phyloP scores from a whole-genome alignment of 2,797 vertebrate species.

The Kryptopterus vitreolus region DNA sequence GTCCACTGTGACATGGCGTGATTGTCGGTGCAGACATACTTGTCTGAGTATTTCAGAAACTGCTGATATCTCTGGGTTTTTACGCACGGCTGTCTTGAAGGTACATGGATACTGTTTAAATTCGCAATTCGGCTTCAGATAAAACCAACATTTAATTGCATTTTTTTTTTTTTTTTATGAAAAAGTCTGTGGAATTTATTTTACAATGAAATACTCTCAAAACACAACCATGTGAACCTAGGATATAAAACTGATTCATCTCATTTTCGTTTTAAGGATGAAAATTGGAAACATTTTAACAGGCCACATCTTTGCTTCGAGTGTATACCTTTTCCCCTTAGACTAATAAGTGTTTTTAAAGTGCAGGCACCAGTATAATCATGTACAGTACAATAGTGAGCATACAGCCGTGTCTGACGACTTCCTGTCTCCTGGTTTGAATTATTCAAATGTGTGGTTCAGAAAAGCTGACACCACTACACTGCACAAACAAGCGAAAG shows the following conservation, averaged over 20 bases:
- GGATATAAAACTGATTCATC: too few species aligned
- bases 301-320: background rate
- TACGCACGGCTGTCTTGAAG: too few species aligned
- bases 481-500: background rate
- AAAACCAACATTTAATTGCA: background rate
- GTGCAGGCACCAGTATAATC: background rate
- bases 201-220: background rate
- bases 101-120: too few species aligned
- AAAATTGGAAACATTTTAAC: too few species aligned
- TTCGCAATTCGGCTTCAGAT: background rate
- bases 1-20: background rate
- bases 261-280: too few species aligned
- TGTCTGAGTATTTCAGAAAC: background rate
- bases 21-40: background rate
- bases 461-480: background rate
- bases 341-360: background rate
- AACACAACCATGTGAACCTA: too few species aligned
- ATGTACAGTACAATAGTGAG: background rate
- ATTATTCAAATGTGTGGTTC: conserved; percentile 7
- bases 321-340: background rate
- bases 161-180: background rate
- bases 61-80: background rate
- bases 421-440: background rate
- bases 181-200: background rate
- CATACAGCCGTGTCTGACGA: background rate